phyloP scores from a whole-genome alignment of 2,888 invertebrate genomes.

The Cephus spinipes region DNA sequence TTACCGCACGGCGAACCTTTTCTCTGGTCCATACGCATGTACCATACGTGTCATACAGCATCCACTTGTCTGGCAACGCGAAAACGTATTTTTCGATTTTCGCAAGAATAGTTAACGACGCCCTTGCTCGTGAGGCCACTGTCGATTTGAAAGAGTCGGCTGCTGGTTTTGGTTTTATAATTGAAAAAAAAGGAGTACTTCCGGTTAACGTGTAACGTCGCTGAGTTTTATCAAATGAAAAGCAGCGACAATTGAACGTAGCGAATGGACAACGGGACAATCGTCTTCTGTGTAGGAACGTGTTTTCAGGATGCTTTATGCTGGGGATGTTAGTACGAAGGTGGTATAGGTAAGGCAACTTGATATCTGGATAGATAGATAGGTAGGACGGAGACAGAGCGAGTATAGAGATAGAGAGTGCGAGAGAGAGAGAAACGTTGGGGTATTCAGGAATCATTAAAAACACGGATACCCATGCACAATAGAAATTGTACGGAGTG shows the following conservation, averaged over 20 bases:
- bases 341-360: background rate
- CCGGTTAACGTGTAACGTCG: background rate
- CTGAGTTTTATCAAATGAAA: background rate
- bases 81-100: background rate
- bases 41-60: background rate
- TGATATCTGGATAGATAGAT: background rate
- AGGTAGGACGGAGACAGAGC: background rate
- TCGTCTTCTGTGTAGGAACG: background rate
- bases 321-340: background rate
- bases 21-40: background rate
- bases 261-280: background rate
- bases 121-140: background rate
- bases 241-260: background rate
- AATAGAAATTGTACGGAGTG: background rate
- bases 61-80: background rate
- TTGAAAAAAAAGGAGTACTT: background rate
- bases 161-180: background rate
- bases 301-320: background rate
- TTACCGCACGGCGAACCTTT: background rate
- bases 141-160: background rate
- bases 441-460: background rate
- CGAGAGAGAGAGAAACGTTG: background rate
- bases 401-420: background rate
- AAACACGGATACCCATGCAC: background rate
- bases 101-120: background rate